Conservation (phyloP, 2,113 vertebrate genomes). For the Antennarius striatus region DNA sequence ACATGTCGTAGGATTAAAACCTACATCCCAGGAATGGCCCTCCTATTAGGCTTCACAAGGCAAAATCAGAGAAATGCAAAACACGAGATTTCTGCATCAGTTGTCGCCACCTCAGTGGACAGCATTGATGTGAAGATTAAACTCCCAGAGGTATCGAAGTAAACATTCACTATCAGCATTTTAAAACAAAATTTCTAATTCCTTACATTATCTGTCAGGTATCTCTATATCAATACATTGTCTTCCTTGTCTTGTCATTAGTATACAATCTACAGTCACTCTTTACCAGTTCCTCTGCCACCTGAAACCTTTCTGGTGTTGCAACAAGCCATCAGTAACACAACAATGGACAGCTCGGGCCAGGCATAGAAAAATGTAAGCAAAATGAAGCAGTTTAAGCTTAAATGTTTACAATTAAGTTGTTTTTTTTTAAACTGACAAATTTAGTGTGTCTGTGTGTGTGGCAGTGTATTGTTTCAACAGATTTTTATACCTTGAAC, state of each 20-base stretch:
- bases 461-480: constrained; percentile 10
- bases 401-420: background rate
- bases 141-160: constrained; percentile 71
- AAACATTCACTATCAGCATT: constrained; percentile 1
- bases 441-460: background rate
- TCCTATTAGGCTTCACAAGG: constrained; percentile 67
- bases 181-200: constrained; percentile 7
- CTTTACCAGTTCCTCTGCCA: constrained; percentile 54
- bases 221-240: constrained; percentile 6
- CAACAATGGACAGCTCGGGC: constrained; percentile 23
- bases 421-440: background rate
- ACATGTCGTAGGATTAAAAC: constrained; percentile 57
- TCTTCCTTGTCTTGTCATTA: constrained; percentile 52
- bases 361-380: constrained; percentile 36
- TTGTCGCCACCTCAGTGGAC: constrained; percentile 60
- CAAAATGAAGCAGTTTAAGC: constrained; percentile 3
- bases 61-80: constrained; percentile 55
- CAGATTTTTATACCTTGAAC: constrained; percentile 27
- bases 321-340: constrained; percentile 20
- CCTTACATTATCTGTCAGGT: background rate
- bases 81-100: constrained; percentile 64
- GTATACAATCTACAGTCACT: constrained; percentile 68
- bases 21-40: constrained; percentile 74
- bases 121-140: constrained; percentile 68
- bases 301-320: constrained; percentile 18